Conservation (phyloP, 2,888 invertebrate species). For the Nyleta sp. region DNA sequence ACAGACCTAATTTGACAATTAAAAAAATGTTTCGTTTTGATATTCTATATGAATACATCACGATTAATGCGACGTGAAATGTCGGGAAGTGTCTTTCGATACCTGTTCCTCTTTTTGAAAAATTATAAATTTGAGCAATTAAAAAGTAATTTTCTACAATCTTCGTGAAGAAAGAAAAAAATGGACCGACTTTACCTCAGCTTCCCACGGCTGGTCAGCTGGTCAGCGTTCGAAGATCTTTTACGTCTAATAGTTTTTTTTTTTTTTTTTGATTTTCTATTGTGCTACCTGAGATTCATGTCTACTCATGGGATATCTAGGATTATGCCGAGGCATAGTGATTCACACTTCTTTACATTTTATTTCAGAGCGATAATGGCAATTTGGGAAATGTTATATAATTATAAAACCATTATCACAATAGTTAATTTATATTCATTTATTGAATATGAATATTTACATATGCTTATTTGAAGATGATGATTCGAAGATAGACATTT, state of each 20-base stretch:
- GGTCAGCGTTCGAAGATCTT: conserved; percentile 75
- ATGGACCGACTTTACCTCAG: conserved; percentile 65
- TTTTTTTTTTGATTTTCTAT: conserved; percentile 77
- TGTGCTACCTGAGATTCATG: conserved; percentile 76
- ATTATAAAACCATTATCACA: conserved; percentile 6
- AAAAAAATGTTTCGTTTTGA: no score
- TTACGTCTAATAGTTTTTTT: conserved; percentile 65
- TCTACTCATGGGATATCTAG: conserved; percentile 70
- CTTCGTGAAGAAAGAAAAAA: conserved; percentile 67
- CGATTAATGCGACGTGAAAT: no score
- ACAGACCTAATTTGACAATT: no score
- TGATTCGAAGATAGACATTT: no score
- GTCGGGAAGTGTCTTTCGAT: no score
- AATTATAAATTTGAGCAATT: no score
- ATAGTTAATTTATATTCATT: no score
- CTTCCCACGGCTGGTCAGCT: conserved; percentile 82
- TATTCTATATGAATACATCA: no score
- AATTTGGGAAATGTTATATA: conserved; percentile 3
- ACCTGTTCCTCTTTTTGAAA: no score
- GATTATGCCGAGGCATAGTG: conserved; percentile 68
- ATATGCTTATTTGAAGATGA: no score
- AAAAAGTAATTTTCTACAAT: conserved; percentile 76
- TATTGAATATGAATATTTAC: no score
- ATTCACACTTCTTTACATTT: conserved; percentile 70
- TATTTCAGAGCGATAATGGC: conserved; percentile 72